Conservation (phyloP, 2,113 vertebrate species). For the Calypte anna region DNA sequence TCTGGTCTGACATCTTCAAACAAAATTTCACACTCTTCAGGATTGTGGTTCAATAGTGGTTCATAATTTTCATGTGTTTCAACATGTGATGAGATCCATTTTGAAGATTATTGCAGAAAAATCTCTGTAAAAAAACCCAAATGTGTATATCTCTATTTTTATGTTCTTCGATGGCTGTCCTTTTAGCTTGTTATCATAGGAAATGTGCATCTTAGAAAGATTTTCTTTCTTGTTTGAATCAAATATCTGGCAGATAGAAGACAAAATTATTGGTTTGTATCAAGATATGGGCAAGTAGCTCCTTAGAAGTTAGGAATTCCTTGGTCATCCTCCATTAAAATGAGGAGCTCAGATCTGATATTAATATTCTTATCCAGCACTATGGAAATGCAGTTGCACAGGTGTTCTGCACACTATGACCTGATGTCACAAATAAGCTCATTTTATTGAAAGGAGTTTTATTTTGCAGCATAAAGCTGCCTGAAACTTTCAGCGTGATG, state of each 20-base stretch:
- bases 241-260: not conserved
- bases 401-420: not conserved
- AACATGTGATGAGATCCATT: not conserved
- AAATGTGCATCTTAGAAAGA: not conserved
- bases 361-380: not conserved
- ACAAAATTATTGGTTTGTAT: not conserved
- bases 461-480: not conserved
- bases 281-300: not conserved
- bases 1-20: not conserved
- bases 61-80: accelerated
- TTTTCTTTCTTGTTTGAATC: not conserved
- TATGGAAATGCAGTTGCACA: not conserved
- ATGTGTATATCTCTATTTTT: accelerated
- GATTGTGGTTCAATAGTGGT: not conserved
- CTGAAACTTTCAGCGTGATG: not conserved
- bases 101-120: not conserved
- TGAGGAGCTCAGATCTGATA: not conserved
- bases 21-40: not conserved
- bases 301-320: not conserved
- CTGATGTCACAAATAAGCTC: not conserved
- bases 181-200: not conserved
- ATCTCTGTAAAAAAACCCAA: not conserved
- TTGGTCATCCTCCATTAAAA: not conserved
- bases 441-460: not conserved
- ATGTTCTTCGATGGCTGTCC: not conserved